These are phyloP conservation scores for Saccopteryx bilineata DNA, from an alignment of 2,113 vertebrate genomes.

Conservation along the genomic window DNA sequence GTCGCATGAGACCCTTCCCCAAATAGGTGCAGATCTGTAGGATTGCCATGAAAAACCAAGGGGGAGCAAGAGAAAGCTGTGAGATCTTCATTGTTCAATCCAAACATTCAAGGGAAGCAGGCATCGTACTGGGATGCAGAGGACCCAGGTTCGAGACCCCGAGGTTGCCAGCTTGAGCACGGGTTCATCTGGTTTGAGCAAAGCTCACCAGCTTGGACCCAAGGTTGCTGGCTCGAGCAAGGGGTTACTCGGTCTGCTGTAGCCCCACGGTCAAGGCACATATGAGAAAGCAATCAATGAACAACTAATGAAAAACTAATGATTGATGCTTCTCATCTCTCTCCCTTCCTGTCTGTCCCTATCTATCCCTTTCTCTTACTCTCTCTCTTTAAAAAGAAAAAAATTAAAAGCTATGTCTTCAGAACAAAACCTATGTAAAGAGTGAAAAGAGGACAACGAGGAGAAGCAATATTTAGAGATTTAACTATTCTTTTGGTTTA, in stretches of 20 bases:
- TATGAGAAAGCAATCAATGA: too few species aligned
- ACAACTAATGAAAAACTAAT: too few species aligned
- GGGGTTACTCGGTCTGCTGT: too few species aligned
- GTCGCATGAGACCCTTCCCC: constrained; percentile 24
- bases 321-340: too few species aligned
- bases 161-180: too few species aligned
- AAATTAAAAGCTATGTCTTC: background rate
- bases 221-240: too few species aligned
- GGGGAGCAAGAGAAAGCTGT: background rate
- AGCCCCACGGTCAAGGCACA: too few species aligned
- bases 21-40: constrained; percentile 6
- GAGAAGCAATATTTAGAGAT: constrained; percentile 23
- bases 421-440: background rate
- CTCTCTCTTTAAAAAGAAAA: background rate
- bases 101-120: background rate
- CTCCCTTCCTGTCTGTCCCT: too few species aligned
- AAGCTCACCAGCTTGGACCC: too few species aligned
- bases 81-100: background rate
- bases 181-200: too few species aligned
- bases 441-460: background rate
- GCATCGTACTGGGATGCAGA: background rate
- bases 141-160: too few species aligned
- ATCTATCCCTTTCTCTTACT: too few species aligned
- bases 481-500: background rate
- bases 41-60: background rate